Conservation (phyloP, 2,797 vertebrate species). For the Macropodus opercularis region DNA sequence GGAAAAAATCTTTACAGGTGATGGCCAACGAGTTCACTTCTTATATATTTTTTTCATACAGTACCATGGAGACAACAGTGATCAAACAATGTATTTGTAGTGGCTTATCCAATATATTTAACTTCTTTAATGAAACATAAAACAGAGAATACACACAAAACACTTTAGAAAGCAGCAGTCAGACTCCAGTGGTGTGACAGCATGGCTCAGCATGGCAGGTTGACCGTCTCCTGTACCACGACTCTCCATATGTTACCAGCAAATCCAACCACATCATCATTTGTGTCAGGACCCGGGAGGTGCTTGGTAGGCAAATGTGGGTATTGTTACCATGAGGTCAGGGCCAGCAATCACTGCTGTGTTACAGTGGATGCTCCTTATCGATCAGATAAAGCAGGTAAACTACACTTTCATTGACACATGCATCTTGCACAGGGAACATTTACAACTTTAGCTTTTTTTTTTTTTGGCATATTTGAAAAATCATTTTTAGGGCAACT, state of each 20-base stretch:
- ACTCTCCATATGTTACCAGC: slow-evolving; percentile 58
- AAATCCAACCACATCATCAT: slow-evolving; percentile 51
- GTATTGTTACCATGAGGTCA: slow-evolving; percentile 42
- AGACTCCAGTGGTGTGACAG: slow-evolving; percentile 89
- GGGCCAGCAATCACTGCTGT: slow-evolving; percentile 42
- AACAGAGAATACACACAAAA: slow-evolving; percentile 85
- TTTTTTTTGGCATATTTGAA: slow-evolving; percentile 57
- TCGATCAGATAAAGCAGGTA: slow-evolving; percentile 46
- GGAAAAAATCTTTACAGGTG: slow-evolving; percentile 92
- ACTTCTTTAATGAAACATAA: slow-evolving; percentile 86
- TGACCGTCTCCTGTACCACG: slow-evolving; percentile 73
- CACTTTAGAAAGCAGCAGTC: slow-evolving; percentile 90
- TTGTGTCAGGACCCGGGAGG: slow-evolving; percentile 56
- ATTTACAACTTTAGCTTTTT: slow-evolving; percentile 37
- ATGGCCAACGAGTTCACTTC: slow-evolving; percentile 85
- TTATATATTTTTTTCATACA: slow-evolving; percentile 77
- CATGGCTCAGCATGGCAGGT: slow-evolving; percentile 98
- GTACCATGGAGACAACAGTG: slow-evolving; percentile 96
- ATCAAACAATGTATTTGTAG: slow-evolving; percentile 87
- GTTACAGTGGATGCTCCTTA: slow-evolving; percentile 55
- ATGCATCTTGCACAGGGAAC: slow-evolving; percentile 69
- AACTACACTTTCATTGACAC: slow-evolving; percentile 61
- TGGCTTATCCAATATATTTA: slow-evolving; percentile 77
- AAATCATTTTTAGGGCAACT: slow-evolving; percentile 60
- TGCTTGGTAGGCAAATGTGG: slow-evolving; percentile 41